Percentiles rank a stretch among this genome's conserved stretches.
Evolutionary conservation across 2,113 vertebrate genomes (phyloP).

Genomic region (Myotis davidii): DNA sequence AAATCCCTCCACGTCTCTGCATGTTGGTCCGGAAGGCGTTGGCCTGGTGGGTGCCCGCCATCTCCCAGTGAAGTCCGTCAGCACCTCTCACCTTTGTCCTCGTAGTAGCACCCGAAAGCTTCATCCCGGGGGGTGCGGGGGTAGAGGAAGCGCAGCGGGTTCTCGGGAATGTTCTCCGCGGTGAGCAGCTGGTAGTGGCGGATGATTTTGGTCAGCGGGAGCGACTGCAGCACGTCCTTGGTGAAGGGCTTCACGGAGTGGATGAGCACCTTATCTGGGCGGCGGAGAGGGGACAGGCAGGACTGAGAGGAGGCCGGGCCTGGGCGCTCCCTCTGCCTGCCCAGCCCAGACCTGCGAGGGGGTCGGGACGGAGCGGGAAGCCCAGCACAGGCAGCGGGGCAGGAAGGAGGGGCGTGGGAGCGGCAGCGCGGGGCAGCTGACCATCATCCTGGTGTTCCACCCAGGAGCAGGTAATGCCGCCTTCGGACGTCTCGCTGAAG

Average conservation of each 20-base stretch:
- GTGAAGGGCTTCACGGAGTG: conserved; percentile 92
- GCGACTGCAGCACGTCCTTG: conserved; percentile 87
- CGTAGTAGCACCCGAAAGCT: conserved; percentile 92
- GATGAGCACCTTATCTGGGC: conserved; percentile 83
- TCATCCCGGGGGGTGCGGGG: conserved; percentile 89
- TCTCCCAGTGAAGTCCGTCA: background rate
- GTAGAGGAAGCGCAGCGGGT: conserved; percentile 92
- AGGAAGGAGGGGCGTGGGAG: background rate
- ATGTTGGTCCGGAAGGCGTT: background rate
- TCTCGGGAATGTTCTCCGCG: conserved; percentile 90
- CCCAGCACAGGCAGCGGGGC: background rate
- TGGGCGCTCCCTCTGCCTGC: background rate
- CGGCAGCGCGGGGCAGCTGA: conserved; percentile 57
- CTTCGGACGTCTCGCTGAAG: conserved; percentile 92
- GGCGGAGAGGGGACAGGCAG: accelerated
- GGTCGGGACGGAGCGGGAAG: background rate
- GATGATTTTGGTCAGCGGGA: conserved; percentile 94
- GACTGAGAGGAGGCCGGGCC: background rate
- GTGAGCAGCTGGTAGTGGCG: conserved; percentile 91
- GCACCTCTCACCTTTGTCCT: conserved; percentile 84
- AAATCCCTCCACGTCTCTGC: background rate
- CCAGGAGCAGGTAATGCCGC: conserved; percentile 96
- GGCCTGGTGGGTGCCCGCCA: background rate
- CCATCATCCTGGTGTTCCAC: conserved; percentile 89
- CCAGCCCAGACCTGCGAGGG: background rate